phyloP scores from a whole-genome alignment of 37 sponge, comb jelly and placozoan species.

The Haliclona indistincta region DNA sequence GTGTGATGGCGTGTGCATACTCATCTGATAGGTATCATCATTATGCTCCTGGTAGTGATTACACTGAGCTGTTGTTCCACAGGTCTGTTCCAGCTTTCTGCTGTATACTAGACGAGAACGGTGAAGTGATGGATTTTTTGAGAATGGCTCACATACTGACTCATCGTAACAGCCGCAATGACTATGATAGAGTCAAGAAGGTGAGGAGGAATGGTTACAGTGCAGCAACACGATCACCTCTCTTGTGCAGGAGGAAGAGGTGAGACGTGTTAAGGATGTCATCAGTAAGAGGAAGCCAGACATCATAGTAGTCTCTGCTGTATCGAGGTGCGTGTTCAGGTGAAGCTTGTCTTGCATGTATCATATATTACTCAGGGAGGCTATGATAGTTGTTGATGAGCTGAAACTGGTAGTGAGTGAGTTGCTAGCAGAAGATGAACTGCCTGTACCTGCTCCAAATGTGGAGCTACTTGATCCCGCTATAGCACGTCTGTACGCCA shows the following conservation, averaged over 20 bases:
- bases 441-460: conserved; percentile 23
- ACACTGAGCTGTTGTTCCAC: neutral
- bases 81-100: conserved; percentile 62
- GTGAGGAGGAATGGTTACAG: neutral
- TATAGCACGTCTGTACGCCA: conserved; percentile 68
- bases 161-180: conserved; percentile 46
- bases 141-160: conserved; percentile 63
- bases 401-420: conserved; percentile 52
- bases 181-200: conserved; percentile 57
- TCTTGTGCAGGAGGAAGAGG: conserved; percentile 47
- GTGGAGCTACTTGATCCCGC: conserved; percentile 73
- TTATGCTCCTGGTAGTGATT: neutral
- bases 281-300: conserved; percentile 61
- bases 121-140: conserved; percentile 68
- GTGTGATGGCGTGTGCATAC: conserved; percentile 71
- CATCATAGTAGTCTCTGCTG: conserved; percentile 43
- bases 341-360: neutral
- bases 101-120: conserved; percentile 68
- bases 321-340: conserved; percentile 8
- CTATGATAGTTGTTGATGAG: conserved; percentile 63
- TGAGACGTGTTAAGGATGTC: conserved; percentile 60
- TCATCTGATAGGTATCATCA: conserved; percentile 55
- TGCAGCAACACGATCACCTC: too few relatives aligned
- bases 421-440: conserved; percentile 61
- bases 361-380: conserved; percentile 48